phyloP scores from a whole-genome alignment of 2,888 invertebrate genomes.

The Mythimna loreyi region DNA sequence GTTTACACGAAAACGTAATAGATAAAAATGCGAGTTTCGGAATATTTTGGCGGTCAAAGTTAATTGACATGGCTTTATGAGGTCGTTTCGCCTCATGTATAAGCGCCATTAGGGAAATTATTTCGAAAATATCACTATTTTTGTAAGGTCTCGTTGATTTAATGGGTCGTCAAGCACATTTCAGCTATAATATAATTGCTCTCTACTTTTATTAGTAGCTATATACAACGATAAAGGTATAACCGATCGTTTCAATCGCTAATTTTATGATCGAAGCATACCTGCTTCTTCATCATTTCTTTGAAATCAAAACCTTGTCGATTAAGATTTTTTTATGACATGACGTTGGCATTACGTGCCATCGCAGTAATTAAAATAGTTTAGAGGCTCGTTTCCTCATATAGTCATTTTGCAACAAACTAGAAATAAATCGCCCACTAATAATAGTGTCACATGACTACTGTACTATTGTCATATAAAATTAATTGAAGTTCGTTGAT shows the following conservation, averaged over 20 bases:
- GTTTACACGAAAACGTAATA: not conserved
- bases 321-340: slow-evolving; percentile 2
- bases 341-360: slow-evolving; percentile 15
- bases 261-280: not conserved
- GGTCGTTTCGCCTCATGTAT: slow-evolving; percentile 42
- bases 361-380: slow-evolving; percentile 8
- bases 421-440: slow-evolving; percentile 21
- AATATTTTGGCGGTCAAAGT: slow-evolving; percentile 24
- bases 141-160: slow-evolving; percentile 24
- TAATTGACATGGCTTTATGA: slow-evolving; percentile 35
- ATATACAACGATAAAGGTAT: not conserved
- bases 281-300: not conserved
- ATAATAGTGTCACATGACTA: slow-evolving; percentile 24
- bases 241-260: not conserved
- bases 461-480: slow-evolving; percentile 15
- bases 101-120: slow-evolving; percentile 46
- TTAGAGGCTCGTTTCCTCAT: slow-evolving; percentile 12
- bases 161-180: slow-evolving; percentile 30
- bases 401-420: slow-evolving; percentile 8
- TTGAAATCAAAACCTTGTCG: slow-evolving; percentile 16
- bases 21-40: slow-evolving; percentile 14
- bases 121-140: slow-evolving; percentile 42
- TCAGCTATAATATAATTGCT: not conserved
- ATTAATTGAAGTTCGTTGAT: slow-evolving; percentile 31
- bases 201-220: slow-evolving; percentile 11